Evolutionary conservation across 1,140 invertebrate species (phyloP), one percentile per base, ranked within the genome.

Genomic region (Meloidogyne exigua): DNA sequence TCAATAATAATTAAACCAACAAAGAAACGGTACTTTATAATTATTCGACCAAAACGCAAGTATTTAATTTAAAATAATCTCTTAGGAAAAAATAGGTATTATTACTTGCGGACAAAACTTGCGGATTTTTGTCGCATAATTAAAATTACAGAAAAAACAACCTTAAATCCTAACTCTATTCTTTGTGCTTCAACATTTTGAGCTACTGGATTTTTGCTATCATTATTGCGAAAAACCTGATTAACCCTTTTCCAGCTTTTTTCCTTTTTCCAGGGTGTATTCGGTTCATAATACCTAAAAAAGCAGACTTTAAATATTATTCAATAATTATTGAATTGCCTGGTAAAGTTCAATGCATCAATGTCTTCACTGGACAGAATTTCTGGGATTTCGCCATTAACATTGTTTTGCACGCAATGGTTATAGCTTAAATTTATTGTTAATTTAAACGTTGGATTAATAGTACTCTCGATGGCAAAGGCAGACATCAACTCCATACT

Each of bases 331-430:
- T 39, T 23, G 7, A 57, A 57, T 57, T 57, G 66, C 66, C 66
- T 67, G 9, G 25, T 73, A 13, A 73, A 64, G 21, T 73, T 73
- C 12, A 73, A 25, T 32, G 39, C 18, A 36, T 73, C 57, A 28
- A 73, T 28, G 12, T 73, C 57, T 1, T 73, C 71, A 21, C 70
- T 76, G 21, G 85, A 83, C 49, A 80, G 68, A 25, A 86, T 86
- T 57, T 86, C 85, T 3, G 85, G 82, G 32, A 86, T 86, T 18
- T 87, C 67, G 3, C 82, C 85, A 63, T 86, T 85, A 36, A 80
- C 71, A 70, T 82, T 81, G 23, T 81, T 86, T 18, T 76, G 79
- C 7, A 86, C 75, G 65, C 85, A 86, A 65, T 86, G 85, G 23
- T 86, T 86, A 77, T 87, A 57, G n/a, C 49, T 57, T 18, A 57